Percentiles rank a stretch among this genome's conserved stretches.
Conservation (phyloP, 2,888 invertebrate genomes). For the Aspidiotus destructor region DNA sequence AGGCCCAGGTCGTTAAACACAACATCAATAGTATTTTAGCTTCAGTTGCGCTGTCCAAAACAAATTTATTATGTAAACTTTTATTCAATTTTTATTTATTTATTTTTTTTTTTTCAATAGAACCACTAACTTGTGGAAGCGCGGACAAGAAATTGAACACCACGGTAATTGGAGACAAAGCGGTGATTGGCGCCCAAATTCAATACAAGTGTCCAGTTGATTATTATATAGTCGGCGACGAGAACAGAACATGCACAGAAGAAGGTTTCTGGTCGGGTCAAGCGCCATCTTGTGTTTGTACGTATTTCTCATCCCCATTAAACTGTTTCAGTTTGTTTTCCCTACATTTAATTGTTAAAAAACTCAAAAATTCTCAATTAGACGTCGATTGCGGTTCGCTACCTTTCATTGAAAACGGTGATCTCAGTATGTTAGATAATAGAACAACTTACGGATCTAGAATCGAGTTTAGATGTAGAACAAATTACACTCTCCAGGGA, state of each 20-base stretch:
- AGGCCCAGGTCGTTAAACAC: too few relatives aligned
- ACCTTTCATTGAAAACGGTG: constrained; percentile 60
- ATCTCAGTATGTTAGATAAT: constrained; percentile 54
- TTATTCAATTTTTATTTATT: neutral
- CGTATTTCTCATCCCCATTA: constrained; percentile 40
- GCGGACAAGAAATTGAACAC: constrained; percentile 77
- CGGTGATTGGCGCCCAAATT: constrained; percentile 59
- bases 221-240: constrained; percentile 64
- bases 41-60: too few relatives aligned
- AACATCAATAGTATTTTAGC: too few relatives aligned
- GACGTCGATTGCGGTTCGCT: constrained; percentile 72
- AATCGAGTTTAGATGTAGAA: constrained; percentile 66
- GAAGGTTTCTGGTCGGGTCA: constrained; percentile 75
- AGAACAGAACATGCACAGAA: constrained; percentile 56
- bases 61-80: too few relatives aligned
- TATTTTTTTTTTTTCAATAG: constrained; percentile 45
- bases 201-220: constrained; percentile 72
- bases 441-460: constrained; percentile 70
- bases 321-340: neutral
- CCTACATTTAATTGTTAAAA: neutral
- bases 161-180: constrained; percentile 57
- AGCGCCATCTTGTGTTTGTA: constrained; percentile 80
- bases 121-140: constrained; percentile 75
- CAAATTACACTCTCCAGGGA: constrained; percentile 77
- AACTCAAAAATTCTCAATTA: constrained; percentile 41